phyloP scores from a whole-genome alignment of 2,797 vertebrate genomes.

The Chloroceryle amazona region DNA sequence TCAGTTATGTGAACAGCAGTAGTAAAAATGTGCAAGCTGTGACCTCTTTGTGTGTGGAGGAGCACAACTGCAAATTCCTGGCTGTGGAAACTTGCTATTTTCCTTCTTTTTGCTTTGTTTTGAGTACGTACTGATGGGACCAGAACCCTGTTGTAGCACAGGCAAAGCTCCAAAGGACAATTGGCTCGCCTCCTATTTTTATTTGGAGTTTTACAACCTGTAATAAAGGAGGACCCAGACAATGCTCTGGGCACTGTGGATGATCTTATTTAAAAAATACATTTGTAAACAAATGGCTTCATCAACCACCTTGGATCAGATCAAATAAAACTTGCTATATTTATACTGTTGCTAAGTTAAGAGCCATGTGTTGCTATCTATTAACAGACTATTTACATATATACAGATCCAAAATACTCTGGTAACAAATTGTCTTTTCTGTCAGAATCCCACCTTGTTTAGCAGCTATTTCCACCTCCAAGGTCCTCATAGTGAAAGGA shows the following conservation, averaged over 20 bases:
- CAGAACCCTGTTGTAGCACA: background rate
- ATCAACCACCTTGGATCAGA: slow-evolving; percentile 40
- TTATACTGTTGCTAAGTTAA: slow-evolving; percentile 41
- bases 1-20: background rate
- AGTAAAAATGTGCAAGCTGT: background rate
- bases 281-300: slow-evolving; percentile 45
- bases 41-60: background rate
- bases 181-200: background rate
- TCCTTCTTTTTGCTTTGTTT: slow-evolving; percentile 9
- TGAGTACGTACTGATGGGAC: background rate
- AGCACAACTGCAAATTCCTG: background rate
- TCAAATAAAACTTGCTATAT: slow-evolving; percentile 20
- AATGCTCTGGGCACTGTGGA: slow-evolving; percentile 13
- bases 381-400: slow-evolving; percentile 2
- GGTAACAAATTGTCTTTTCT: background rate
- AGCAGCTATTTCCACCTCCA: background rate
- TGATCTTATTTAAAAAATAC: slow-evolving; percentile 35
- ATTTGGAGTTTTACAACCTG: slow-evolving; percentile 44
- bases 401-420: background rate
- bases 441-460: background rate
- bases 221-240: slow-evolving; percentile 52
- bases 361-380: slow-evolving; percentile 31
- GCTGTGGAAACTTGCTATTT: background rate
- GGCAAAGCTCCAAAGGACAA: background rate
- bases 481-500: background rate